Percentiles rank a stretch among this genome's conserved stretches.
Conservation (phyloP, 2,797 vertebrate genomes). For the Ceryle rudis region DNA sequence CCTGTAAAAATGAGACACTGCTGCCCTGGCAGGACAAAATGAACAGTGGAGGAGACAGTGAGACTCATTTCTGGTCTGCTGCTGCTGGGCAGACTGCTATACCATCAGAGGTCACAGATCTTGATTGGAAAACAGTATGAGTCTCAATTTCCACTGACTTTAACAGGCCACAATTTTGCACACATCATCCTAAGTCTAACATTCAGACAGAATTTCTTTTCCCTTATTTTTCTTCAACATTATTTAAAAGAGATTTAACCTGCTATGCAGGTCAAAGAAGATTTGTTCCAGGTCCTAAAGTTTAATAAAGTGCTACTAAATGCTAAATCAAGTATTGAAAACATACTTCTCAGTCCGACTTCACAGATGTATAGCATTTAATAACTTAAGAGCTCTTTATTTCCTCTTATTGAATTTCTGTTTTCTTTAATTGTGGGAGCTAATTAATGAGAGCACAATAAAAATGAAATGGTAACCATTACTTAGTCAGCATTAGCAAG, state of each 20-base stretch:
- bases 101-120: background rate
- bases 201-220: background rate
- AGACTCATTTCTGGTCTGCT: background rate
- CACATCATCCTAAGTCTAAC: background rate
- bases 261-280: background rate
- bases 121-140: background rate
- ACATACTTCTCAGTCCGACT: background rate
- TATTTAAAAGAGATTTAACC: background rate
- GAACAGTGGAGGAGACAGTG: background rate
- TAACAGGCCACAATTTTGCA: background rate
- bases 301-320: background rate
- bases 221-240: background rate
- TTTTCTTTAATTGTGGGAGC: constrained; percentile 30
- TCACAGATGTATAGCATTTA: constrained; percentile 16
- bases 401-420: constrained; percentile 39
- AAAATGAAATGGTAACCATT: constrained; percentile 9
- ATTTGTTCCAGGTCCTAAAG: background rate
- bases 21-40: background rate
- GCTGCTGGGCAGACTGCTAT: background rate
- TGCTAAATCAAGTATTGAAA: background rate
- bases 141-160: background rate
- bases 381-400: constrained; percentile 4
- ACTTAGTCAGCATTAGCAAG: background rate
- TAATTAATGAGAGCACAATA: constrained; percentile 28
- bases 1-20: no score